Conservation (phyloP, 2,888 invertebrate species). For the Tholera decimalis region DNA sequence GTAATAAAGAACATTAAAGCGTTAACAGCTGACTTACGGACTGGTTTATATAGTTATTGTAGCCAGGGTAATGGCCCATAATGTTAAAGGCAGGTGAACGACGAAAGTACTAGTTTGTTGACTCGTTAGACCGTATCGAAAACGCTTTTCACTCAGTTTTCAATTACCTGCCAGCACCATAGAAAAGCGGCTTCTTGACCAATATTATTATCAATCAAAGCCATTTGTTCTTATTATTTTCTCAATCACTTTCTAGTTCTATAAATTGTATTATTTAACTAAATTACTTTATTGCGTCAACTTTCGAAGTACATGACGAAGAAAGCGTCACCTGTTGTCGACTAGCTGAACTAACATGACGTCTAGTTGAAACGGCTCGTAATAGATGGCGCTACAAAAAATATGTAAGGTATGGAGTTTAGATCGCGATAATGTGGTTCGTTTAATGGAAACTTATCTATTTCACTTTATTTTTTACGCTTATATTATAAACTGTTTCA, state of each 20-base stretch:
- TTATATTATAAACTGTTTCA: no score
- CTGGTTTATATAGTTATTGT: constrained; percentile 45
- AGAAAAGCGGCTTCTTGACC: constrained; percentile 47
- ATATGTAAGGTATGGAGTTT: no score
- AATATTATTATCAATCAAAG: constrained; percentile 36
- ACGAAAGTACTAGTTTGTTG: constrained; percentile 74
- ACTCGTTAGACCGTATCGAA: constrained; percentile 73
- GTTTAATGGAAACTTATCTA: no score
- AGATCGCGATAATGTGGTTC: background rate
- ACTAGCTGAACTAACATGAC: constrained; percentile 37
- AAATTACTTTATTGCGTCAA: constrained; percentile 29
- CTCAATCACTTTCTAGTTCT: constrained; percentile 49
- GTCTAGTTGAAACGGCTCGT: background rate
- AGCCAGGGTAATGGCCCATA: constrained; percentile 70
- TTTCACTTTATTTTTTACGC: no score
- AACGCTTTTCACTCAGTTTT: constrained; percentile 81
- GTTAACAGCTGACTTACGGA: constrained; percentile 33
- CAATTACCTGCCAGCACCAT: constrained; percentile 70
- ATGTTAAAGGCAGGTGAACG: constrained; percentile 77
- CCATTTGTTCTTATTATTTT: constrained; percentile 47
- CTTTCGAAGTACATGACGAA: background rate
- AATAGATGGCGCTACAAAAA: constrained; percentile 45
- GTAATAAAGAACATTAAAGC: constrained; percentile 39
- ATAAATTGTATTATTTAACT: constrained; percentile 43
- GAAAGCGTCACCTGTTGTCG: constrained; percentile 55